These are phyloP conservation scores for Agrotis exclamationis DNA, from an alignment of 2,888 invertebrate species.

Conservation along the genomic window DNA sequence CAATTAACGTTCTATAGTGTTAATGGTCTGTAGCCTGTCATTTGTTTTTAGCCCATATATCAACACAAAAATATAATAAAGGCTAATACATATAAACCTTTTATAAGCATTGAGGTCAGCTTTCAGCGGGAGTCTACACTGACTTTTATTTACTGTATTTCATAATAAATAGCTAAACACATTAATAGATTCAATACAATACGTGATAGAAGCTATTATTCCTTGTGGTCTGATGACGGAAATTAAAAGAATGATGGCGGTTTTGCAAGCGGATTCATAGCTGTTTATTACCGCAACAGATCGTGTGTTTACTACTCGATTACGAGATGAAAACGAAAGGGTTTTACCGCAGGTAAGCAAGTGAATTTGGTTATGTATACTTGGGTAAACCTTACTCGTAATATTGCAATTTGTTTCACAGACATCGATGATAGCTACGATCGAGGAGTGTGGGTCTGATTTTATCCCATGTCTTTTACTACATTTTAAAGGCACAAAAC, in stretches of 20 bases:
- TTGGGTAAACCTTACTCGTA: neutral
- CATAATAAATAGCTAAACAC: conserved; percentile 8
- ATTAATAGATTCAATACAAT: conserved; percentile 36
- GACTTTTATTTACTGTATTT: neutral
- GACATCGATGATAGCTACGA: neutral
- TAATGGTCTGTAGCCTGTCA: neutral
- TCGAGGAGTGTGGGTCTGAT: neutral
- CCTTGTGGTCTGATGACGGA: conserved; percentile 51
- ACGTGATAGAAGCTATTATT: conserved; percentile 26
- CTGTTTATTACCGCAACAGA: conserved; percentile 39
- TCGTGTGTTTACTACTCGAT: conserved; percentile 50
- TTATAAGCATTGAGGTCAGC: neutral
- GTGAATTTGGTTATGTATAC: conserved; percentile 27
- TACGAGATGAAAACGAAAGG: conserved; percentile 50
- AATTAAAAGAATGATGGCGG: conserved; percentile 36
- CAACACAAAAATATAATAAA: too few species aligned
- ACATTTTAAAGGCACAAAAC: too few species aligned
- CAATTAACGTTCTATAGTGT: too few species aligned
- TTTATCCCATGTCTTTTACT: neutral
- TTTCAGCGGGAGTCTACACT: neutral
- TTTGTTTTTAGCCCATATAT: neutral
- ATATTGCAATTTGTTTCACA: neutral
- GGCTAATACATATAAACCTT: neutral
- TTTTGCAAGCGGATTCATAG: conserved; percentile 42
- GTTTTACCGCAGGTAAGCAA: conserved; percentile 34